Conservation (phyloP, 2,888 invertebrate species). For the Baccha elongata region DNA sequence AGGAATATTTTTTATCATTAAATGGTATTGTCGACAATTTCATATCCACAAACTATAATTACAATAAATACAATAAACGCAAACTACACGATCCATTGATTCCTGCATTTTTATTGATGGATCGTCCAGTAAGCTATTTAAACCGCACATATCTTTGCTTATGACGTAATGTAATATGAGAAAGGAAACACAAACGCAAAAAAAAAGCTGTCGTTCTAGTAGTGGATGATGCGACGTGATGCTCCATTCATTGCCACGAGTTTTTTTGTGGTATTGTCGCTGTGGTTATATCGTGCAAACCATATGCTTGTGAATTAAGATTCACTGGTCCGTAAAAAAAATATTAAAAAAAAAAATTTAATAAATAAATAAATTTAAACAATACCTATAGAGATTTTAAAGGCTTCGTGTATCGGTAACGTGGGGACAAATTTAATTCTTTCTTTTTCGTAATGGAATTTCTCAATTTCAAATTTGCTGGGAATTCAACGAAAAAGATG, state of each 20-base stretch:
- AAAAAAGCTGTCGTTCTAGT: not conserved
- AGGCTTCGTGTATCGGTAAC: slow-evolving; percentile 12
- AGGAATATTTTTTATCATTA: no score
- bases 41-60: slow-evolving; percentile 24
- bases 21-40: no score
- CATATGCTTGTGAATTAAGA: slow-evolving; percentile 30
- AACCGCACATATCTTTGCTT: not conserved
- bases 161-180: slow-evolving; percentile 3
- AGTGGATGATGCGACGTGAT: not conserved
- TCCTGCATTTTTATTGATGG: not conserved
- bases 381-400: slow-evolving; percentile 31
- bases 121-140: not conserved
- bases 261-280: slow-evolving; percentile 30
- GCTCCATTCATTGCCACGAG: slow-evolving; percentile 37
- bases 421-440: slow-evolving; percentile 8
- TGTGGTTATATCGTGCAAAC: slow-evolving; percentile 51
- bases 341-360: slow-evolving; percentile 12
- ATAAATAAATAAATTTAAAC: slow-evolving; percentile 23
- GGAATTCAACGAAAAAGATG: not conserved
- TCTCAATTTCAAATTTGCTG: slow-evolving; percentile 14
- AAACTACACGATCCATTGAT: slow-evolving; percentile 40
- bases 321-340: slow-evolving; percentile 28
- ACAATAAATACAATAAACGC: slow-evolving; percentile 22
- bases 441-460: slow-evolving; percentile 28
- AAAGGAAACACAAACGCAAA: not conserved